Conservation (phyloP, 1,140 invertebrate genomes). For the Melitaea cinxia region DNA sequence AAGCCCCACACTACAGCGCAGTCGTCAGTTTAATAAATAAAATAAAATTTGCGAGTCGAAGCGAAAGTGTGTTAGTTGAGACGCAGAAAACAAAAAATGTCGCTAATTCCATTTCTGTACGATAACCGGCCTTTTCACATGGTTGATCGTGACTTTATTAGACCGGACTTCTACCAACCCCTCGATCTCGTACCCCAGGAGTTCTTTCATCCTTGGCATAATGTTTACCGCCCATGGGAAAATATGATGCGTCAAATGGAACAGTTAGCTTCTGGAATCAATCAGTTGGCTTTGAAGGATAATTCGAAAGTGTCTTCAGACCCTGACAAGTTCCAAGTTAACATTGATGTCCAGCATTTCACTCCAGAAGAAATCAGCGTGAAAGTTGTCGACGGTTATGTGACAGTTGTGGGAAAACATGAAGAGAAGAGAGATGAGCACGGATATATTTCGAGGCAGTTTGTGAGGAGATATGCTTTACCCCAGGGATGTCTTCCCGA, state of each 20-base stretch:
- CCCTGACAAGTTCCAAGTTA: constrained; percentile 84
- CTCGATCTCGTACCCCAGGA: constrained; percentile 47
- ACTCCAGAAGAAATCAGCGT: constrained; percentile 91
- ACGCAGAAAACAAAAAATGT: constrained; percentile 52
- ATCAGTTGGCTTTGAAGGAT: constrained; percentile 52
- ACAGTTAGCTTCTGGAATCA: constrained; percentile 51
- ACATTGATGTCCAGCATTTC: constrained; percentile 93
- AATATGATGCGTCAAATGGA: constrained; percentile 57
- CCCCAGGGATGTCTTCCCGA: constrained; percentile 87
- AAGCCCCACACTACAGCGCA: constrained; percentile 34
- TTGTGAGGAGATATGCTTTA: constrained; percentile 86
- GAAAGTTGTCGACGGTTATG: constrained; percentile 87
- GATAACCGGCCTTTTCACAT: constrained; percentile 52
- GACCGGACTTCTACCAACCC: constrained; percentile 43
- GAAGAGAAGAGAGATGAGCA: constrained; percentile 89
- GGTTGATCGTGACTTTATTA: constrained; percentile 51
- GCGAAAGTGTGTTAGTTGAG: constrained; percentile 19
- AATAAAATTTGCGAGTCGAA: constrained; percentile 9
- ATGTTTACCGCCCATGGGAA: constrained; percentile 44
- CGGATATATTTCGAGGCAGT: constrained; percentile 88
- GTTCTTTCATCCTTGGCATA: constrained; percentile 49
- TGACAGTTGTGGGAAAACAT: constrained; percentile 88
- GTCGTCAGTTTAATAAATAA: constrained; percentile 33
- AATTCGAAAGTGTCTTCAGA: constrained; percentile 50
- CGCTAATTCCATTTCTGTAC: constrained; percentile 58